These are phyloP conservation scores for Metopia argyrocephala DNA, from an alignment of 2,888 invertebrate genomes.

Conservation along the genomic window DNA sequence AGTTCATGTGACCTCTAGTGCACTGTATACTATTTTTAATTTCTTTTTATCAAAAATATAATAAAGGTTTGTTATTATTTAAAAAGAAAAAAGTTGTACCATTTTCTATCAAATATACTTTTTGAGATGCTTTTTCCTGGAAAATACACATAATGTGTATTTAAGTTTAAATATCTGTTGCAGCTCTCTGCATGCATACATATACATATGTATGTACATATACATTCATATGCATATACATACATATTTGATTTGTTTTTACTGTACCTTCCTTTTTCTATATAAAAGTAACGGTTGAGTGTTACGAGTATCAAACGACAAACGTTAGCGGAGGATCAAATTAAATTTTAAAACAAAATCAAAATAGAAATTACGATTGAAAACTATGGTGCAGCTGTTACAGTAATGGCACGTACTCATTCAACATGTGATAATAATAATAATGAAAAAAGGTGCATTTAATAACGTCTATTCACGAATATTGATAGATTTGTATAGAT, in stretches of 20 bases:
- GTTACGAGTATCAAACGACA: constrained; percentile 49
- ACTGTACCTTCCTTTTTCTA: constrained; percentile 39
- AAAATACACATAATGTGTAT: no score
- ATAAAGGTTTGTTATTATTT: no score
- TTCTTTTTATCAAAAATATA: no score
- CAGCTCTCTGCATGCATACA: no score
- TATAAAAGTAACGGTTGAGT: constrained; percentile 36
- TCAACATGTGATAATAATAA: neutral
- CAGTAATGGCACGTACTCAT: neutral
- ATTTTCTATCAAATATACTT: no score
- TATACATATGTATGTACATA: neutral
- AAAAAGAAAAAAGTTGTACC: no score
- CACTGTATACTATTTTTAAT: no score
- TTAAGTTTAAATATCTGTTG: no score
- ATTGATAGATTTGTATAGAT: no score
- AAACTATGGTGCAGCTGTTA: constrained; percentile 47
- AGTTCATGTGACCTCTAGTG: no score
- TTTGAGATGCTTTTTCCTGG: no score
- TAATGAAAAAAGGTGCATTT: neutral
- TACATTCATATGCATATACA: neutral
- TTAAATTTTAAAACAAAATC: constrained; percentile 23
- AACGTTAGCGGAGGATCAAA: constrained; percentile 53
- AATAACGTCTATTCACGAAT: no score
- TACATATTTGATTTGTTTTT: neutral
- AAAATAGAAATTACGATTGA: constrained; percentile 4